Evolutionary conservation across 2,888 invertebrate genomes (phyloP).

Genomic region (Petrolisthes cinctipes): DNA sequence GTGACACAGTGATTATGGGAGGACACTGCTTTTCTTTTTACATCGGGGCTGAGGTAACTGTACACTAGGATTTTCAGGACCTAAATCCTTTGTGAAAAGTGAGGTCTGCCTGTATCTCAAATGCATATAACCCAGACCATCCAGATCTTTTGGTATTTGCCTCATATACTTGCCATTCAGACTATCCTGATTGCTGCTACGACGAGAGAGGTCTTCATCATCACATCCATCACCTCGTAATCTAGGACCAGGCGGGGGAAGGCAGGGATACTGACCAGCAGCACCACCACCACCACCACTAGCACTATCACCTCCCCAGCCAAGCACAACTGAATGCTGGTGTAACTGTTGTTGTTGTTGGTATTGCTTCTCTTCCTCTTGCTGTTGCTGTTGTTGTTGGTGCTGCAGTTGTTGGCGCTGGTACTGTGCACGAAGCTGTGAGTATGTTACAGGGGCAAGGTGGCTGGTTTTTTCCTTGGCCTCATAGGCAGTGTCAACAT

Average conservation of each 20-base stretch:
- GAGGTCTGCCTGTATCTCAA: no score
- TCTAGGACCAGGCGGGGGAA: constrained; percentile 46
- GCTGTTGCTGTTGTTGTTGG: constrained; percentile 27
- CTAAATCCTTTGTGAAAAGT: no score
- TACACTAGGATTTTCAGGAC: no score
- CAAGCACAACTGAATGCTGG: constrained; percentile 49
- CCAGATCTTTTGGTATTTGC: no score
- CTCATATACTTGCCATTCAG: constrained; percentile 35
- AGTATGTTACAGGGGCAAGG: constrained; percentile 6
- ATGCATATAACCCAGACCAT: no score
- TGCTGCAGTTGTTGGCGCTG: constrained; percentile 13
- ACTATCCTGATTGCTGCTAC: constrained; percentile 41
- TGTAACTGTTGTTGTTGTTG: constrained; percentile 35
- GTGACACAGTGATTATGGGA: no score
- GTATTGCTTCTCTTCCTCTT: not conserved
- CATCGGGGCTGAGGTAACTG: no score
- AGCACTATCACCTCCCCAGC: constrained; percentile 20
- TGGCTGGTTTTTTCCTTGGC: constrained; percentile 40
- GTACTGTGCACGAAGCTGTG: constrained; percentile 5
- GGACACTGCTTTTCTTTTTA: no score
- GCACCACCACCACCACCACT: constrained; percentile 2
- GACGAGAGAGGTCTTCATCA: constrained; percentile 22
- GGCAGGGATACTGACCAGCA: constrained; percentile 14
- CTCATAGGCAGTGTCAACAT: constrained; percentile 52
- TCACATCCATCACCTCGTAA: constrained; percentile 51